Evolutionary conservation across 2,888 invertebrate species (phyloP).

Genomic region (Drosophila demipolita): DNA sequence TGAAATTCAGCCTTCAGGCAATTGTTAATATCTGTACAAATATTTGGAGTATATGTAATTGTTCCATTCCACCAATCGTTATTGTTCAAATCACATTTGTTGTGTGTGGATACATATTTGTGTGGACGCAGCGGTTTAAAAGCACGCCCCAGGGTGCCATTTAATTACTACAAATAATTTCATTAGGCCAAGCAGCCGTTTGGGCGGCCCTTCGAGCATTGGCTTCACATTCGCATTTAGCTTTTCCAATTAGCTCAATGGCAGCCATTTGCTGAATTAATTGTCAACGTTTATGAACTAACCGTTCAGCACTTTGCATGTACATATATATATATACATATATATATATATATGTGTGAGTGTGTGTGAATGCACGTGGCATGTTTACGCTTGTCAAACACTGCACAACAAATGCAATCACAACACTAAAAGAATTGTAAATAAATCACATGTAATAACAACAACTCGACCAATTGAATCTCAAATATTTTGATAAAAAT

Average conservation of each 20-base stretch:
- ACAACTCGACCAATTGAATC: conserved; percentile 10
- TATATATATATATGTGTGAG: conserved; percentile 1
- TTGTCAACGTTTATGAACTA: conserved; percentile 79
- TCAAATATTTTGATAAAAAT: conserved; percentile 46
- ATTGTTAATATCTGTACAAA: not conserved
- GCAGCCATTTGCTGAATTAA: conserved; percentile 71
- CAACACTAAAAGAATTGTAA: conserved; percentile 33
- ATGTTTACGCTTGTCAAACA: conserved; percentile 44
- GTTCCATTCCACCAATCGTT: not conserved
- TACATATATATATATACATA: conserved; percentile 4
- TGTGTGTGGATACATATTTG: not conserved
- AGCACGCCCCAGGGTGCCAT: conserved; percentile 64
- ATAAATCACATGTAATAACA: conserved; percentile 33
- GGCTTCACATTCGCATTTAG: conserved; percentile 67
- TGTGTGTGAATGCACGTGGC: not conserved
- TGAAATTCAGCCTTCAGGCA: conserved; percentile 28
- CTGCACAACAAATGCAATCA: conserved; percentile 33
- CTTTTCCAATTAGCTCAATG: conserved; percentile 78
- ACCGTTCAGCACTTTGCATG: conserved; percentile 25
- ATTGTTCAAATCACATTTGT: conserved; percentile 2
- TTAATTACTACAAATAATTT: conserved; percentile 74
- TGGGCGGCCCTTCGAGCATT: conserved; percentile 40
- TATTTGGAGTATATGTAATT: not conserved
- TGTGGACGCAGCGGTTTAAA: conserved; percentile 28
- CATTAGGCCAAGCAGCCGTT: conserved; percentile 55